phyloP scores from a whole-genome alignment of 2,797 vertebrate species.

The Euphonia xanthogaster region DNA sequence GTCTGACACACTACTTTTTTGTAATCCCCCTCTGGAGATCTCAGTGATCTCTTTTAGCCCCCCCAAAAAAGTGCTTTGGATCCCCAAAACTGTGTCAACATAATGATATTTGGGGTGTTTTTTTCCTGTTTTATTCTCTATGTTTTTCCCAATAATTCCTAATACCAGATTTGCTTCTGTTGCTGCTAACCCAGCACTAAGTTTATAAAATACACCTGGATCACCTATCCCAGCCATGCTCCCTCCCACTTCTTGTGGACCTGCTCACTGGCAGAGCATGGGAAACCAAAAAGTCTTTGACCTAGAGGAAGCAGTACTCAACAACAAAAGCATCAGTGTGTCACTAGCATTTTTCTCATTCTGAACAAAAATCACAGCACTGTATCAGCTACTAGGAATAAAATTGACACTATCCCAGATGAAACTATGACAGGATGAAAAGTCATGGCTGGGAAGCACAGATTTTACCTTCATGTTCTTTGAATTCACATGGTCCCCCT shows the following conservation, averaged over 20 bases:
- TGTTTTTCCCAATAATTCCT: neutral
- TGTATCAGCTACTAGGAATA: neutral
- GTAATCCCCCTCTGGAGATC: neutral
- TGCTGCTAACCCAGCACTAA: neutral
- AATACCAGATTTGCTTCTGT: neutral
- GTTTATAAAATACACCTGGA: neutral
- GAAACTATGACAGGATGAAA: neutral
- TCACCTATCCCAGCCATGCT: neutral
- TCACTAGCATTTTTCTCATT: neutral
- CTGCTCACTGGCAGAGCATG: neutral
- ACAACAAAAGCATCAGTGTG: neutral
- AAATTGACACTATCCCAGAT: neutral
- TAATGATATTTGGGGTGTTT: rapidly evolving
- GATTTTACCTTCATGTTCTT: neutral
- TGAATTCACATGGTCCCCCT: neutral
- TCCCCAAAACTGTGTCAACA: neutral
- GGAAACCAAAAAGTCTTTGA: neutral
- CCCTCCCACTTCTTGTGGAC: neutral
- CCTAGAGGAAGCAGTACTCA: neutral
- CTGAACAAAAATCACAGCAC: neutral
- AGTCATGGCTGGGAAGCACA: neutral
- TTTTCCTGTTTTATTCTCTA: neutral
- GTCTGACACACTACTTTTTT: neutral
- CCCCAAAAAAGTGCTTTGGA: neutral
- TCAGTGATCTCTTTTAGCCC: neutral